Percentiles rank a stretch among this genome's conserved stretches.
phyloP scores from a whole-genome alignment of 2,888 invertebrate species.

The Lysandra bellargus region DNA sequence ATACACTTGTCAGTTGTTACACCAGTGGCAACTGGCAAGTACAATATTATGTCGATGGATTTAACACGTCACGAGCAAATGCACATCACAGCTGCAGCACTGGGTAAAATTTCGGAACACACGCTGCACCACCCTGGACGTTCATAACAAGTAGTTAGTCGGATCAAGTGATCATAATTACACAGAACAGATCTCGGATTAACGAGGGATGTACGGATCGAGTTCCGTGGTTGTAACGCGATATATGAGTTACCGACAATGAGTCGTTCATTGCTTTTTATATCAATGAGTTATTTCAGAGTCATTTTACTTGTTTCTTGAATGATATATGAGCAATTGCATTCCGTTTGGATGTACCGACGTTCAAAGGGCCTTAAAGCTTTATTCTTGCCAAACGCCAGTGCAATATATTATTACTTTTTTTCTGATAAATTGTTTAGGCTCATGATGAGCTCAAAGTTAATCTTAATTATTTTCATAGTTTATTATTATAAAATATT shows the following conservation, averaged over 20 bases:
- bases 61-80: no score
- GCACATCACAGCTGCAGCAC: no score
- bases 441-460: no score
- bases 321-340: neutral
- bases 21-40: no score
- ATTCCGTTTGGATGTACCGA: neutral
- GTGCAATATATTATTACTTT: no score
- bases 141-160: neutral
- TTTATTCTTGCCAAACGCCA: no score
- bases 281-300: slow-evolving; percentile 17
- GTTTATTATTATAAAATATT: no score
- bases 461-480: no score
- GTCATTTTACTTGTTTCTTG: neutral
- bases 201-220: neutral
- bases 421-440: no score
- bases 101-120: neutral
- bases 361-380: no score
- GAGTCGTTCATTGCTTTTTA: slow-evolving; percentile 3
- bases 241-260: slow-evolving; percentile 19
- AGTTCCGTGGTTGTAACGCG: slow-evolving; percentile 6
- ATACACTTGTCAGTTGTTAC: no score
- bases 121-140: neutral
- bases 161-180: slow-evolving; percentile 6
- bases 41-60: no score
- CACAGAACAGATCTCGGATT: slow-evolving; percentile 9